Evolutionary conservation across 2,113 vertebrate genomes (phyloP).

Genomic region (Seriola rivoliana): DNA sequence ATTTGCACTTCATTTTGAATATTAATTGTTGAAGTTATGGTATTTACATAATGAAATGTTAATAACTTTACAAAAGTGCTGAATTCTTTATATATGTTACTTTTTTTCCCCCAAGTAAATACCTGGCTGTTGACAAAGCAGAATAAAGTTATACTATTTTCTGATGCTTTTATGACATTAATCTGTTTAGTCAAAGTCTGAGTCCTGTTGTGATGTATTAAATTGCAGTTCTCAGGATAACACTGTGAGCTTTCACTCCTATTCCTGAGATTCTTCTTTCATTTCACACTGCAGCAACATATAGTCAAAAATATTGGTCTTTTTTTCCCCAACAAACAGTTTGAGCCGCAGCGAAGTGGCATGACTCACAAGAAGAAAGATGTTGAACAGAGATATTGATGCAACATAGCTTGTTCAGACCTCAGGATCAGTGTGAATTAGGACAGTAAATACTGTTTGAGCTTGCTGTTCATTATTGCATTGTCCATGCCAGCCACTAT

Average conservation of each 20-base stretch:
- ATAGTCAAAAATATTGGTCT: slow-evolving; percentile 8
- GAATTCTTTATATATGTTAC: slow-evolving; percentile 55
- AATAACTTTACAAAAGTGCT: slow-evolving; percentile 53
- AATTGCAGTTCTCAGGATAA: slow-evolving; percentile 36
- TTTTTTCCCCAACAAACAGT: slow-evolving; percentile 9
- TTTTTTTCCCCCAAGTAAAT: slow-evolving; percentile 33
- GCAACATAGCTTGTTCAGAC: slow-evolving; percentile 22
- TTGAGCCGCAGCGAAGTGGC: slow-evolving; percentile 9
- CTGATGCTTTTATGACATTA: slow-evolving; percentile 45
- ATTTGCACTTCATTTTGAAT: slow-evolving; percentile 74
- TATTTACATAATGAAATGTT: slow-evolving; percentile 62
- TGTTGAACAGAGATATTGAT: slow-evolving; percentile 17
- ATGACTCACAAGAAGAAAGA: slow-evolving; percentile 36
- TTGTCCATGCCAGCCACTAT: slow-evolving; percentile 5
- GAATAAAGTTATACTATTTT: slow-evolving; percentile 79
- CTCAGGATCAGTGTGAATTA: slow-evolving; percentile 16
- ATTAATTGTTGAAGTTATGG: slow-evolving; percentile 55
- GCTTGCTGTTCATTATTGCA: background rate
- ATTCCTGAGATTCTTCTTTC: slow-evolving; percentile 3
- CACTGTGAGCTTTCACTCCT: slow-evolving; percentile 12
- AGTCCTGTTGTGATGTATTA: slow-evolving; percentile 9
- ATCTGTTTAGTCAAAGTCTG: slow-evolving; percentile 28
- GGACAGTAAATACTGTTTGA: background rate
- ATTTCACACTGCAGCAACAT: background rate
- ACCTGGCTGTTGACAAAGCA: slow-evolving; percentile 65